Conservation (phyloP, 2,797 vertebrate genomes). For the Pempheris klunzingeri region DNA sequence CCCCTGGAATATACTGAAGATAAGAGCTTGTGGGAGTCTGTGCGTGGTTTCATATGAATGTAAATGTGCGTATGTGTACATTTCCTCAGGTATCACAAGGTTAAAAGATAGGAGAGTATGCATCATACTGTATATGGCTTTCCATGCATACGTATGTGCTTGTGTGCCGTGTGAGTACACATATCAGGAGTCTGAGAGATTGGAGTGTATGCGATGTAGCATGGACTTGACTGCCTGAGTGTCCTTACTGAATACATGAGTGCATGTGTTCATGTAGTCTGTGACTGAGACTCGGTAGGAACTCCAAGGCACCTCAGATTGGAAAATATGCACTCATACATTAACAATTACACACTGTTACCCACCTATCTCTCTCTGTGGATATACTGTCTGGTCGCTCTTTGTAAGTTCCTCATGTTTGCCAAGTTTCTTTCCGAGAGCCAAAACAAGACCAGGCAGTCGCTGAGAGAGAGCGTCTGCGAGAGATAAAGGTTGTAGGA, state of each 20-base stretch:
- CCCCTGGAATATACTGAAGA: slow-evolving; percentile 62
- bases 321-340: slow-evolving; percentile 43
- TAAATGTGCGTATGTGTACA: slow-evolving; percentile 66
- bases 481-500: slow-evolving; percentile 34
- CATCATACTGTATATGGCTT: slow-evolving; percentile 38
- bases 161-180: slow-evolving; percentile 40
- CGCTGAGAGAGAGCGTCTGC: slow-evolving; percentile 20
- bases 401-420: slow-evolving; percentile 56
- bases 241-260: slow-evolving; percentile 55
- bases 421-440: slow-evolving; percentile 41
- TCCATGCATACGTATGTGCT: slow-evolving; percentile 46
- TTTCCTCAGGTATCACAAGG: slow-evolving; percentile 65
- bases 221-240: slow-evolving; percentile 53
- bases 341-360: slow-evolving; percentile 42
- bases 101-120: slow-evolving; percentile 65
- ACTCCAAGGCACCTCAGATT: slow-evolving; percentile 41
- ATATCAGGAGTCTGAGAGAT: slow-evolving; percentile 60
- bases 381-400: slow-evolving; percentile 19
- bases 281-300: slow-evolving; percentile 48
- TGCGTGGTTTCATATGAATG: slow-evolving; percentile 64
- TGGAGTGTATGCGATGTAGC: slow-evolving; percentile 16
- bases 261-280: slow-evolving; percentile 37
- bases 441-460: slow-evolving; percentile 48
- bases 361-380: slow-evolving; percentile 31
- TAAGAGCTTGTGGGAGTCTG: slow-evolving; percentile 52